These are phyloP conservation scores for Dolichoris vasculosae DNA, from an alignment of 1,140 invertebrate genomes.

Conservation along the genomic window DNA sequence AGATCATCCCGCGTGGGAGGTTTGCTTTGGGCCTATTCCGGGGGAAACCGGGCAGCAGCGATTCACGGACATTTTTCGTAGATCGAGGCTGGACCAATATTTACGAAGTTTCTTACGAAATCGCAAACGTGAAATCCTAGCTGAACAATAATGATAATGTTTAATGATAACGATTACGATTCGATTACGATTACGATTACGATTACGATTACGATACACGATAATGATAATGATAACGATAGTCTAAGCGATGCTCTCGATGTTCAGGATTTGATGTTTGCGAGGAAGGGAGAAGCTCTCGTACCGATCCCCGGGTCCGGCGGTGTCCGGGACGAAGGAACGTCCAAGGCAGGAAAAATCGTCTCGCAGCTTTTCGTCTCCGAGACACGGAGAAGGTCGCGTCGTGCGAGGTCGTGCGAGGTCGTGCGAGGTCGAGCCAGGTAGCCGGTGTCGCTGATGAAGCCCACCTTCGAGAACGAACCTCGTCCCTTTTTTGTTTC, in stretches of 20 bases:
- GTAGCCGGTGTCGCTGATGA: constrained; percentile 8
- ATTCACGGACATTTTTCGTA: too few species aligned
- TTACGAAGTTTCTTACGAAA: background rate
- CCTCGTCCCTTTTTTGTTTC: constrained; percentile 36
- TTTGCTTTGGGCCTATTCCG: background rate
- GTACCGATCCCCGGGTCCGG: background rate
- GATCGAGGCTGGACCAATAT: too few species aligned
- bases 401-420: too few species aligned
- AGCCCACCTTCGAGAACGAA: constrained; percentile 8
- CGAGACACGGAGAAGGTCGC: too few species aligned
- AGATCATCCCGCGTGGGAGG: background rate
- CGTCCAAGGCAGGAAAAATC: too few species aligned
- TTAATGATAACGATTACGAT: constrained; percentile 11
- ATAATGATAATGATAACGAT: background rate
- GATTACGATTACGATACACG: constrained; percentile 5
- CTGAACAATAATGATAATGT: constrained; percentile 28
- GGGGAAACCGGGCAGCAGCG: too few species aligned
- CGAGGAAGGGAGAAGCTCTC: background rate
- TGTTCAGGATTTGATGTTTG: constrained; percentile 2
- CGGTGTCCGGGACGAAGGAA: too few species aligned
- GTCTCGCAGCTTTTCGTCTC: too few species aligned
- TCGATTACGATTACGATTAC: background rate
- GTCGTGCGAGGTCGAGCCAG: too few species aligned
- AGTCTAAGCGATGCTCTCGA: background rate
- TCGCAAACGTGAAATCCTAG: constrained; percentile 9